Base-by-base conservation (phyloP, 2,888 invertebrate species). In the Yponomeuta malinellus region DNA sequence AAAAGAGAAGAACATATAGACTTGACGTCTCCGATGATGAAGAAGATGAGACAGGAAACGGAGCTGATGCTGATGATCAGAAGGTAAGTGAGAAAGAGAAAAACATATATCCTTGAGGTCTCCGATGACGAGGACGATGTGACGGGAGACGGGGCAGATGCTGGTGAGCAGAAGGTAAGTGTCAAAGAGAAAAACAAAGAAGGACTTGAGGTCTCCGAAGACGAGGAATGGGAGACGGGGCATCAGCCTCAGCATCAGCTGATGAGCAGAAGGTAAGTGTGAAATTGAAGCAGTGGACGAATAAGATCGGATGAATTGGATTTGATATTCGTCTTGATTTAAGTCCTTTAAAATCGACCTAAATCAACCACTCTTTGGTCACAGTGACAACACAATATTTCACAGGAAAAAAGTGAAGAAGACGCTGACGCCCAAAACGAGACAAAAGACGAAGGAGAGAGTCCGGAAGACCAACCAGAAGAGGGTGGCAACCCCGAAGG, bases 361-460 rank as follows among this genome's bases (percentile, higher is more conserved):
- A 4, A 37, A 37, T 37, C 2, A 37, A 37, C 37, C 37, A 2
- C 5, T 37, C 37, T 37, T 37, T 4, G 2, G 37, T 37, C 37
- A 37, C 37, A 37, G 37, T 2, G 5, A 43, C 8, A 29, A 64
- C 29, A 23, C 12, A 2, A 59, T 15, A 3, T 15, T 59, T 77
- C 72, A 72, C 52, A 71, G 70, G 72, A 76, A 69, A 48, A 75
- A 2, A 71, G 72, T 23, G 71, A 72, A 29, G 71, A 89, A 52
- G 87, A 91, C 0, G 93, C 93, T 73, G 89, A 59, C 52, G 52
- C 52, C 15, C 15, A 59, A 5, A 59, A 15, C 52, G 52, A 92
- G 65, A 93, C 94, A 74, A 94, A 94, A 76, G 95, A 76, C 63
- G 75, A 76, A 29, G 75, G 79, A 71, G 84, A 86, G 48, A 81